Base-by-base conservation (phyloP, 2,113 vertebrate species). In the Microtus richardsoni region DNA sequence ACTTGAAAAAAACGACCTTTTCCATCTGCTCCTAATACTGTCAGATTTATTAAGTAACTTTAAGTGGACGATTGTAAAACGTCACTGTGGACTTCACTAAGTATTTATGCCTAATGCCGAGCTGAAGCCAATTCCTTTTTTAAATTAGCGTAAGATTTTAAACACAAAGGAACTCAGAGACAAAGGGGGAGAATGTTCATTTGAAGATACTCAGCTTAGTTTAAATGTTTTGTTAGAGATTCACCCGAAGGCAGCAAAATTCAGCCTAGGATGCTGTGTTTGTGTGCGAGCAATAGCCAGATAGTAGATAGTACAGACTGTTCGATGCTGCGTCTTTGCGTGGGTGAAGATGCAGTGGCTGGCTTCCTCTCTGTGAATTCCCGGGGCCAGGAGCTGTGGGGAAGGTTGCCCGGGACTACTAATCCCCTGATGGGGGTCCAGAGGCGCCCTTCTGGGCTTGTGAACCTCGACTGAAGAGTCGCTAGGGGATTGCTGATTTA, bases 61-160 rank as follows among this genome's bases (percentile, higher is more conserved):
- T 93, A 95, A 93, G 87, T 93, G 93, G 93, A 71, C 52, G 92
- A 95, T 91, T 97, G 91, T 97, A 96, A 98, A 97, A 96, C 71
- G 75, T 92, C 95, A 86, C 91, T 93, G 41, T 93, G 91, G 92
- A 93, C 97, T 97, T 96, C 74, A 71, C 94, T 91, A 66, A 64
- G 79, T 95, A 74, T 88, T 91, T 90, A 83, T 92, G 73, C 80
- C 71, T 92, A 88, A 95, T 79, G 54, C 41, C 58, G 91, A 94
- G 58, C 41, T 91, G 80, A 96, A 90, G 12, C 41, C 75, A 91
- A 89, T 52, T 83, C 60, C 24, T 82, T 79, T 82, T 82, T 62
- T 30, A 44, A 41, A 83, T 62, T 83, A 83, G 30, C 16, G 4
- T 84, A 30, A 30, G 82, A 84, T 44, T 84, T 49, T 36, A 77